Base-by-base conservation (phyloP, 2,113 vertebrate species). In the Peromyscus californicus region DNA sequence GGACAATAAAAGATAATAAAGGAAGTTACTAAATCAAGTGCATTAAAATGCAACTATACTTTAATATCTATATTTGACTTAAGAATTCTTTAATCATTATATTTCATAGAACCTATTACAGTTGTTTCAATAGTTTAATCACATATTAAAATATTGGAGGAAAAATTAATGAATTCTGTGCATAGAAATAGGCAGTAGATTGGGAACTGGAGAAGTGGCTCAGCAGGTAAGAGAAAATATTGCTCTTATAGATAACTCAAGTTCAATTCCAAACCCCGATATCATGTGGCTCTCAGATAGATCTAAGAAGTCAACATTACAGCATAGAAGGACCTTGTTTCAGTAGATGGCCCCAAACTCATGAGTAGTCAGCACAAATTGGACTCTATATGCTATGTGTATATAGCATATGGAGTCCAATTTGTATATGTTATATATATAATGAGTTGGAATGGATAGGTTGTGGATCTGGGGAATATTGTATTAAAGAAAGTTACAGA, bases 61-160 rank as follows among this genome's bases (percentile, higher is more conserved):
- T 90, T 91, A n/a, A 67, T 80, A 67, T 88, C 22, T 54, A 13
- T 80, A 74, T 57, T 91, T 94, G 12, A 48, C 3, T 63, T 48
- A 29, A 39, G 22, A 89, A 57, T 54, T 74, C 1, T 36, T 31
- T 26, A 45, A 1, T 0, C 42, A 69, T 2, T 92, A 59, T 33
- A 80, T 65, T 94, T 76, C 11, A 61, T 21, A 63, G 12, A 65
- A 70, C 1, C 45, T 24, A 93, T 1, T 63, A 33, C 3, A 76
- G 42, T 69, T 67, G 91, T 39, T 84, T 92, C 90, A 89, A 39
- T 79, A 59, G 42, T 63, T 79, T 5, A 79, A 85, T 72, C 12
- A 61, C 1, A 67, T 39, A 78, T 69, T 61, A 54, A 92, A 75
- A 91, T 48, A 63, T n/a, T 31, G 13, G 0, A 48, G 57, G 39